A percentile compares a stretch with the other conserved stretches of the same genome.
These are phyloP conservation scores for Muscicapa adusta DNA, from an alignment of 2,113 vertebrate genomes.

Conservation along the genomic window DNA sequence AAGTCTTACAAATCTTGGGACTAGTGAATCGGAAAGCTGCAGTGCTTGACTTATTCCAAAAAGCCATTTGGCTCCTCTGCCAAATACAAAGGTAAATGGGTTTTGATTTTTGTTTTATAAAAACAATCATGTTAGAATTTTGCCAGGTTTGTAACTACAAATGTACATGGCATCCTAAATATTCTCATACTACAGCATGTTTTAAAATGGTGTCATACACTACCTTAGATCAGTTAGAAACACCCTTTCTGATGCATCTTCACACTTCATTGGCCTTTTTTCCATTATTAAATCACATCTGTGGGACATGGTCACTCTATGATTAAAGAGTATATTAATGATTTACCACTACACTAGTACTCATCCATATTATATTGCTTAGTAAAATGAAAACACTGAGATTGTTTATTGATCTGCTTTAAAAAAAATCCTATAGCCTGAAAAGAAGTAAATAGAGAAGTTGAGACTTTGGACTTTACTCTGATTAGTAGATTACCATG, in stretches of 20 bases:
- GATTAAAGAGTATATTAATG: constrained; percentile 44
- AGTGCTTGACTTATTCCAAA: neutral
- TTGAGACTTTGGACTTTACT: neutral
- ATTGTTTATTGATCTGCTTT: constrained; percentile 39
- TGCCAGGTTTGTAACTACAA: neutral
- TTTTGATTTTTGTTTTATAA: neutral
- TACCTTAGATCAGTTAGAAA: neutral
- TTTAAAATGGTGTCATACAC: neutral
- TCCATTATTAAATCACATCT: neutral
- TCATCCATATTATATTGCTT: constrained; percentile 31
- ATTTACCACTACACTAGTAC: constrained; percentile 22
- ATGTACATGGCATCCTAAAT: neutral
- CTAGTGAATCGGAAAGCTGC: neutral
- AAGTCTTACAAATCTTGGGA: neutral
- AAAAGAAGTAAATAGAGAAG: constrained; percentile 11
- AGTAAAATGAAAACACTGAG: constrained; percentile 54
- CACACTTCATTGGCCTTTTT: neutral
- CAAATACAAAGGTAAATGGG: neutral
- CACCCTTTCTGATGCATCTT: neutral
- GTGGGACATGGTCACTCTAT: neutral
- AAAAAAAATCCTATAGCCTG: neutral
- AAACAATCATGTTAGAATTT: neutral
- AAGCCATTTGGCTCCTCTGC: neutral
- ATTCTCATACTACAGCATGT: neutral
- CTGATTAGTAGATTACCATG: neutral